A percentile compares a stretch with the other conserved stretches of the same genome.
Evolutionary conservation across 2,888 invertebrate genomes (phyloP).

Genomic region (Pardosa pseudoannulata): DNA sequence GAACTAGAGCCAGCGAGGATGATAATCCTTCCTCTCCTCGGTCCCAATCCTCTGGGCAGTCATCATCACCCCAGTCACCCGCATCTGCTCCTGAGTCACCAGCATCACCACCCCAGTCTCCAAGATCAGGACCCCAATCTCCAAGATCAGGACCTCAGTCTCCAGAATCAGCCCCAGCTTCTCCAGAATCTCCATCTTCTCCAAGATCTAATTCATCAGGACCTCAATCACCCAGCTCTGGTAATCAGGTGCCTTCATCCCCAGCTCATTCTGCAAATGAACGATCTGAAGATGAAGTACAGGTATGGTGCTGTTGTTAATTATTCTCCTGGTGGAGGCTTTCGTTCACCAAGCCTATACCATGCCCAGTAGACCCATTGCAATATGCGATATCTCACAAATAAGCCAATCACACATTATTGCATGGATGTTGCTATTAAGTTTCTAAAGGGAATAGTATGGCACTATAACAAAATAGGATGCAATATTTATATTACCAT

Average conservation of each 20-base stretch:
- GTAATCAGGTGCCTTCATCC: constrained; percentile 18
- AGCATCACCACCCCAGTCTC: not conserved
- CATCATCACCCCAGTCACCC: constrained; percentile 17
- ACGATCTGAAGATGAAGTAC: constrained; percentile 50
- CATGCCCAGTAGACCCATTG: too few relatives aligned
- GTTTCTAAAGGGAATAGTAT: too few relatives aligned
- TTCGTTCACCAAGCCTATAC: too few relatives aligned
- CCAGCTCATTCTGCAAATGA: constrained; percentile 17
- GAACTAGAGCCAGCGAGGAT: constrained; percentile 8
- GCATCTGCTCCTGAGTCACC: constrained; percentile 24
- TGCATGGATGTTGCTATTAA: too few relatives aligned
- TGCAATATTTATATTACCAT: too few relatives aligned
- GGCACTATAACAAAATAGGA: too few relatives aligned
- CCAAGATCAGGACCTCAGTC: constrained; percentile 26
- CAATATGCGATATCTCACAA: too few relatives aligned
- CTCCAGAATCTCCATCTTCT: constrained; percentile 1
- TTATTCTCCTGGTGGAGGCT: too few relatives aligned
- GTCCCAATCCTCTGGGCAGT: constrained; percentile 28
- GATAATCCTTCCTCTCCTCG: constrained; percentile 19
- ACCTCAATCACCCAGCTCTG: not conserved
- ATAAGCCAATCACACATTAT: too few relatives aligned
- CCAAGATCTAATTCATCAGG: constrained; percentile 8
- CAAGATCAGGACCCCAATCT: constrained; percentile 30
- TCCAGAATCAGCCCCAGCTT: not conserved
- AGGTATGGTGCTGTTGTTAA: too few relatives aligned